These are phyloP conservation scores for Pipa parva DNA, from an alignment of 2,113 vertebrate species.

Conservation along the genomic window DNA sequence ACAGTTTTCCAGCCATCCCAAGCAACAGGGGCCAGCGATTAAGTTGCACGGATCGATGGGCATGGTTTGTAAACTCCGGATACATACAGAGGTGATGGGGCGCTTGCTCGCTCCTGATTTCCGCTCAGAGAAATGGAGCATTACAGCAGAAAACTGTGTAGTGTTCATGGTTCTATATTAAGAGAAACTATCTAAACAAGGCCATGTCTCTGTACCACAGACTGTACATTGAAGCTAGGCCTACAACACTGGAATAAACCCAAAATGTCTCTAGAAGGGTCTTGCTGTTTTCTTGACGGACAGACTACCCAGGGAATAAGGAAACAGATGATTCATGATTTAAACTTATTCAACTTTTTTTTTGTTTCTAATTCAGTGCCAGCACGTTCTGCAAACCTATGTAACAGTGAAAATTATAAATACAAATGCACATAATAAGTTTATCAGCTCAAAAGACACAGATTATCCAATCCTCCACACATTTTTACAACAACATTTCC, in stretches of 20 bases:
- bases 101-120: slow-evolving; percentile 56
- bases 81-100: slow-evolving; percentile 60
- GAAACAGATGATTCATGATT: background rate
- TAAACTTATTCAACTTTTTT: background rate
- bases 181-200: slow-evolving; percentile 60
- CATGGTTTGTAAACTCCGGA: slow-evolving; percentile 69
- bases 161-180: slow-evolving; percentile 58
- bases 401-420: no score
- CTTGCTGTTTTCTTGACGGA: slow-evolving; percentile 18
- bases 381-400: no score
- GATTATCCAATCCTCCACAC: no score
- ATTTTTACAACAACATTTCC: no score
- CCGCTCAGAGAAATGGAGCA: slow-evolving; percentile 66
- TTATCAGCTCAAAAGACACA: no score
- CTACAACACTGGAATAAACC: slow-evolving; percentile 43
- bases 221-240: slow-evolving; percentile 52
- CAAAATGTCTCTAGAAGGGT: slow-evolving; percentile 55
- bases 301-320: background rate
- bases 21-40: slow-evolving; percentile 81
- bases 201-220: slow-evolving; percentile 54
- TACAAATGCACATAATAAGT: no score
- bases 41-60: slow-evolving; percentile 65
- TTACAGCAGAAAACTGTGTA: slow-evolving; percentile 67
- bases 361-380: no score
- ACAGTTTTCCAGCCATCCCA: slow-evolving; percentile 62